A percentile compares a stretch with the other conserved stretches of the same genome.
These are phyloP conservation scores for Gadopsis marmoratus DNA, from an alignment of 2,797 vertebrate genomes.

Conservation along the genomic window DNA sequence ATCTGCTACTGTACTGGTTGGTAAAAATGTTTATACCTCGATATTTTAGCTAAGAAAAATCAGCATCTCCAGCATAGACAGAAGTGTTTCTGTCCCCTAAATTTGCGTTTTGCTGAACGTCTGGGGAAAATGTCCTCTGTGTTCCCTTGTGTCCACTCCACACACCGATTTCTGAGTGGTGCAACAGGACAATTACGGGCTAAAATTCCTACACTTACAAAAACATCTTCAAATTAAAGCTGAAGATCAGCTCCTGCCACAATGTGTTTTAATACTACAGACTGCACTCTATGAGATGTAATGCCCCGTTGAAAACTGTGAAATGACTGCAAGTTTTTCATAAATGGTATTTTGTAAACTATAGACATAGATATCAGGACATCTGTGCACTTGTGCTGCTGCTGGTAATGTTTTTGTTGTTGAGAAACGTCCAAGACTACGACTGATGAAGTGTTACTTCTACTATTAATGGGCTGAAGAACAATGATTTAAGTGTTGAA, in stretches of 20 bases:
- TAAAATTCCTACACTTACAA: background rate
- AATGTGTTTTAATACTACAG: background rate
- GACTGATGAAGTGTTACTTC: constrained; percentile 19
- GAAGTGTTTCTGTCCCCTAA: background rate
- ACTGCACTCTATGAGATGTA: background rate
- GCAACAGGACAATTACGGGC: background rate
- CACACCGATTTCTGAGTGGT: background rate
- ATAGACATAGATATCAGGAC: background rate
- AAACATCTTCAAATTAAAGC: background rate
- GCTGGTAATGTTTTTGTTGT: constrained; percentile 8
- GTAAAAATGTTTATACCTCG: background rate
- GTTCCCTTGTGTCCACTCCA: background rate
- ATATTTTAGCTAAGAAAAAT: background rate
- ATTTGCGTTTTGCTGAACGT: background rate
- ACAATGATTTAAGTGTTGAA: constrained; percentile 18
- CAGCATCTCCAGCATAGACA: background rate
- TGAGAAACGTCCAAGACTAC: background rate
- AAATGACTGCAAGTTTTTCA: background rate
- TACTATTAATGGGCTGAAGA: constrained; percentile 29
- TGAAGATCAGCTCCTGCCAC: background rate
- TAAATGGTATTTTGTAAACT: background rate
- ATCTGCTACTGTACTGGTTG: background rate
- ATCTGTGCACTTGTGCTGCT: background rate
- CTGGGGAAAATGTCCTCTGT: background rate
- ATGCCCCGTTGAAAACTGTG: background rate